Conservation (phyloP, 2,113 vertebrate genomes). For the Carettochelys insculpta region DNA sequence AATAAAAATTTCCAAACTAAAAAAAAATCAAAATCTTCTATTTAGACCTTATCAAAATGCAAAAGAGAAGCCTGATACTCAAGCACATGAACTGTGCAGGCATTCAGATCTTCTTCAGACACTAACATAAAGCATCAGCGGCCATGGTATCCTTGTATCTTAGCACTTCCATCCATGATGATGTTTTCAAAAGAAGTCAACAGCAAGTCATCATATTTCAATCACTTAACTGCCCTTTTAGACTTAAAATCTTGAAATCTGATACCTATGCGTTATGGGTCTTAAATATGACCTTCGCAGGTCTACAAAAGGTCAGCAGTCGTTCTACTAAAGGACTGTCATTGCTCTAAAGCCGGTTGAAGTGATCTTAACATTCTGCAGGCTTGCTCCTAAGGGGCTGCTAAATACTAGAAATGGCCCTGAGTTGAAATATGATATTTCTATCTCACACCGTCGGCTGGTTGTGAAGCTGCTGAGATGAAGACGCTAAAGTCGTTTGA, state of each 20-base stretch:
- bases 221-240: not conserved
- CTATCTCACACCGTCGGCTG: not conserved
- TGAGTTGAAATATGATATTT: not conserved
- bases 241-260: not conserved
- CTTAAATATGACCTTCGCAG: not conserved
- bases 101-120: fast-evolving
- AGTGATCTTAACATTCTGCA: not conserved
- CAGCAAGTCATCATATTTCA: not conserved
- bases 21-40: not conserved
- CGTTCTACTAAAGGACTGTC: not conserved
- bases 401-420: not conserved
- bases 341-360: not conserved
- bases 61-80: not conserved
- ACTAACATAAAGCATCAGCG: not conserved
- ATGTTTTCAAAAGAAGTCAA: not conserved
- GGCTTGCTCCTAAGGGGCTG: not conserved
- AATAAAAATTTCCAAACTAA: too few species aligned
- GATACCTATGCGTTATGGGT: not conserved
- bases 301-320: not conserved
- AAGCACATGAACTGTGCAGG: not conserved
- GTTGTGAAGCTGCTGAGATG: not conserved
- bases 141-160: not conserved
- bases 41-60: not conserved
- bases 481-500: not conserved
- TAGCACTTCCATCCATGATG: too few species aligned